Percentiles rank a stretch among this genome's conserved stretches.
phyloP scores from a whole-genome alignment of 2,797 vertebrate genomes.

The Fratercula arctica region DNA sequence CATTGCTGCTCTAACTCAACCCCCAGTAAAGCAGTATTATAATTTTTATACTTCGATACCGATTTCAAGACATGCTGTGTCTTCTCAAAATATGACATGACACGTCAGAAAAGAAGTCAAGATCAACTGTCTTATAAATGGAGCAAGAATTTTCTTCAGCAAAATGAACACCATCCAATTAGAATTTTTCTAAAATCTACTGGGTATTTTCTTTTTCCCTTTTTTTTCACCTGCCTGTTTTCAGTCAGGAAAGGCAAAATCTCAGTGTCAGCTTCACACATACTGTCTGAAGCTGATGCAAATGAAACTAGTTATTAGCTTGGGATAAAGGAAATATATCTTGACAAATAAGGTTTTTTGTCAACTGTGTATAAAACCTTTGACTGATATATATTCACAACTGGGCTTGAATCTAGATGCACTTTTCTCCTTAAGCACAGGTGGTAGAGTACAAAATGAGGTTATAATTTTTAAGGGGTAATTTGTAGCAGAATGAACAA shows the following conservation, averaged over 20 bases:
- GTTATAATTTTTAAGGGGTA: neutral
- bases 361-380: neutral
- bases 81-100: neutral
- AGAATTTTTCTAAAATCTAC: constrained; percentile 6
- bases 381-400: neutral
- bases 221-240: neutral
- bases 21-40: neutral
- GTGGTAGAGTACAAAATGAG: neutral
- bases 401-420: neutral
- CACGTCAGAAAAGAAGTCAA: neutral
- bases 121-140: neutral
- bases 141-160: neutral
- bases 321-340: constrained; percentile 19
- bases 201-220: neutral
- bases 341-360: constrained; percentile 2
- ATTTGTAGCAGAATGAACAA: neutral
- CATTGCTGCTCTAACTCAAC: neutral
- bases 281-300: constrained; percentile 14
- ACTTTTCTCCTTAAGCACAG: neutral
- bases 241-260: constrained; percentile 24
- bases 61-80: neutral
- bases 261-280: neutral
- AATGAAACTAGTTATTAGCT: constrained; percentile 3
- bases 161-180: neutral
- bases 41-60: neutral